These are phyloP conservation scores for Pygmarrhopalites habei DNA, from an alignment of 1,140 invertebrate genomes.

Conservation along the genomic window DNA sequence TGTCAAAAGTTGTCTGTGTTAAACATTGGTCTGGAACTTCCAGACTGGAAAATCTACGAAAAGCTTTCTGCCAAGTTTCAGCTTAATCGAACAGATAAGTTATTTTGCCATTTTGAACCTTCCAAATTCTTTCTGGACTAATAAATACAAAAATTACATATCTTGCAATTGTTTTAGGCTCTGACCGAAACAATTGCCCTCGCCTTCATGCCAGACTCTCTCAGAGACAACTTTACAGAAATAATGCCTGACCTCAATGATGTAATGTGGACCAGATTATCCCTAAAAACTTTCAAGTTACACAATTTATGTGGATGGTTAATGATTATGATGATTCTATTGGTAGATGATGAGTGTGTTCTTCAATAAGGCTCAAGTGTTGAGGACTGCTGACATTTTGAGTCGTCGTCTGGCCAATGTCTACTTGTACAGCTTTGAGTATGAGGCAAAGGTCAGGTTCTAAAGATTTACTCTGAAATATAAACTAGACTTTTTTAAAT, in stretches of 20 bases:
- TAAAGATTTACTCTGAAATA: too few species aligned
- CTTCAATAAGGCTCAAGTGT: neutral
- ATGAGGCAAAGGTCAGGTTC: neutral
- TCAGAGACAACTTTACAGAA: neutral
- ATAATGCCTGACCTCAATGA: constrained; percentile 18
- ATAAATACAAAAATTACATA: too few species aligned
- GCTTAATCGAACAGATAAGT: too few species aligned
- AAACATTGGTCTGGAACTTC: too few species aligned
- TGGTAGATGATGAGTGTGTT: constrained; percentile 10
- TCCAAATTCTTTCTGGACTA: too few species aligned
- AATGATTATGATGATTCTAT: neutral
- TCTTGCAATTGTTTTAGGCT: too few species aligned
- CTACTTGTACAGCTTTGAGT: constrained; percentile 14
- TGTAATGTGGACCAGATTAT: neutral
- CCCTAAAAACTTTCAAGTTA: neutral
- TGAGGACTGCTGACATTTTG: constrained; percentile 12
- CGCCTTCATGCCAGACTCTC: neutral
- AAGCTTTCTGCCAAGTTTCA: too few species aligned
- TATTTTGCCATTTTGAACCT: too few species aligned
- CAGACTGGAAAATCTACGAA: too few species aligned
- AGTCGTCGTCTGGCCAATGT: neutral
- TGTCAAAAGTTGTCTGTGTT: too few species aligned
- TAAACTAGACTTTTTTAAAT: too few species aligned
- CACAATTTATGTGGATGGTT: neutral
- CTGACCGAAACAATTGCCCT: constrained; percentile 1